These are phyloP conservation scores for Sisyra terminalis DNA, from an alignment of 2,888 invertebrate species.

Conservation along the genomic window DNA sequence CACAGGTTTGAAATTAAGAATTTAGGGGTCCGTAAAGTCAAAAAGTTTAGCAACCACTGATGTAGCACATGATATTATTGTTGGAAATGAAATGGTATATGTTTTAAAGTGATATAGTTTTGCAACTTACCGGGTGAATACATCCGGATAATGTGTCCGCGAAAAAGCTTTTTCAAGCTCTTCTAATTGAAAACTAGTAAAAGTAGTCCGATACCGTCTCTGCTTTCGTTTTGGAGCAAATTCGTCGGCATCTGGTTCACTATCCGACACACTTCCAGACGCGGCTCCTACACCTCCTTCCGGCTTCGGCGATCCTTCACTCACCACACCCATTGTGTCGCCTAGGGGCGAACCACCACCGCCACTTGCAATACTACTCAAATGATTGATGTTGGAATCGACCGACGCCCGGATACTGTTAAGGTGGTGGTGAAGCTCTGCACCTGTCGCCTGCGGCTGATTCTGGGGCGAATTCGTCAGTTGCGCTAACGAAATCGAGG, in stretches of 20 bases:
- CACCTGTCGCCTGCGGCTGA: neutral
- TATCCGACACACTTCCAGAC: constrained; percentile 36
- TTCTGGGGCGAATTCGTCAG: neutral
- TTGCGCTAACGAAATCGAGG: neutral
- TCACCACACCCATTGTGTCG: constrained; percentile 7
- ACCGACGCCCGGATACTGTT: too few species aligned
- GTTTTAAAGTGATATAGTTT: constrained; percentile 1
- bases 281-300: constrained; percentile 1
- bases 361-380: neutral
- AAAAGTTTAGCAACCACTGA: too few species aligned
- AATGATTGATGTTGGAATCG: too few species aligned
- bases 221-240: constrained; percentile 81
- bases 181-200: constrained; percentile 87
- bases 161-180: constrained; percentile 95
- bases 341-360: neutral
- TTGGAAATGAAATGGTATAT: neutral
- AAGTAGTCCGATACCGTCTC: constrained; percentile 81
- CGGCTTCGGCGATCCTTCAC: constrained; percentile 8
- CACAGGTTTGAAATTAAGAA: too few species aligned
- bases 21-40: too few species aligned
- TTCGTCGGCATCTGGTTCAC: constrained; percentile 48
- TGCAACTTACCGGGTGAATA: constrained; percentile 70
- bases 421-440: neutral
- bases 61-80: too few species aligned
- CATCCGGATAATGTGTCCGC: constrained; percentile 94